Base-by-base conservation (phyloP, 1,140 invertebrate genomes). In the Drosophila sulfurigaster region DNA sequence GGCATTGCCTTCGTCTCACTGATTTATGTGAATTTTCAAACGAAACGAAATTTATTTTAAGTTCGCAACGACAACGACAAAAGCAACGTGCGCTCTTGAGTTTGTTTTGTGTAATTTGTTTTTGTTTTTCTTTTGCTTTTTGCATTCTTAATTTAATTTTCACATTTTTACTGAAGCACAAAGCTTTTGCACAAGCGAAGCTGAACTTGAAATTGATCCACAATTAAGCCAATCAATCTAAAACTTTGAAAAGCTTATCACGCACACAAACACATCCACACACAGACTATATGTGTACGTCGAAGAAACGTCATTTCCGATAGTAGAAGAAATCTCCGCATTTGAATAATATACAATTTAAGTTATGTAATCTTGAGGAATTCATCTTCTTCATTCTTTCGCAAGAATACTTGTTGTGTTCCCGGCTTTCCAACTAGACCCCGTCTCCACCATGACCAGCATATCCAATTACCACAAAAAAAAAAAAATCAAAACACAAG, bases 21-120 rank as follows among this genome's bases (percentile, higher is more conserved):
- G 76, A 76, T 82, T 82, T 79, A 79, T 79, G 52, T 20, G 45
- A 52, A 66, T 73, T 82, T 71, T 60, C 43, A 69, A 65, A 73
- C 66, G 25, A 78, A 58, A 62, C 77, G 28, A 78, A 63, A 63
- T 77, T 68, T 58, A 63, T 66, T 64, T 82, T 56, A 62, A 11
- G 52, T 59, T 46, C 58, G 59, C 28, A 56, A 32, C 32, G 58
- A 43, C 16, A 48, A 54, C 45, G 20, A 13, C 41, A 7, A 43
- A 7, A 25, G 11, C 49, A 43, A 16, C 8, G 11, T 45, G 35
- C 38, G 35, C 48, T 30, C 35, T 43, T 58, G 13, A 49, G 25
- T 66, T 72, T 57, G 20, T 15, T 41, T 58, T 64, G 6, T 16
- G 16, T 49, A 54, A 79, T 74, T 58, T n/a, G 48, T 16, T 65